Conservation (phyloP, 2,113 vertebrate species). For the Lepidothrix coronata region DNA sequence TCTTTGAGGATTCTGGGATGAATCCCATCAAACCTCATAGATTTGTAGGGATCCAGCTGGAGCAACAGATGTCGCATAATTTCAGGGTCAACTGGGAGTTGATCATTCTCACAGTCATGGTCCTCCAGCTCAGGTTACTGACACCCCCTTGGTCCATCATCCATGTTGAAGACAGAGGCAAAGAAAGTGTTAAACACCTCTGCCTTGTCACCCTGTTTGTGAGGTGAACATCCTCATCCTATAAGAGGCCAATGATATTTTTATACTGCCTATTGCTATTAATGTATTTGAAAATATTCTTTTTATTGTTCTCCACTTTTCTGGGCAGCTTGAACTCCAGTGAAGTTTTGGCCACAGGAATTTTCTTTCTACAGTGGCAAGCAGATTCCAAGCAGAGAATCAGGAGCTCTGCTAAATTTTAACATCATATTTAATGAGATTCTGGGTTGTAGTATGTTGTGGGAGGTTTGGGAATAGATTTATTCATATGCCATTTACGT, state of each 20-base stretch:
- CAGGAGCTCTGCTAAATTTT: constrained; percentile 5
- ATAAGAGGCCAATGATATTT: neutral
- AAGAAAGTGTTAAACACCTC: neutral
- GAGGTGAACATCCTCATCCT: neutral
- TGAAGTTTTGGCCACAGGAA: neutral
- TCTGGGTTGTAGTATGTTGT: neutral
- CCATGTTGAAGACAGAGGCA: neutral
- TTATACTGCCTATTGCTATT: neutral
- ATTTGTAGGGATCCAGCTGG: neutral
- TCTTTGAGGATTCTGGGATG: neutral
- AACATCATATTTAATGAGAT: neutral
- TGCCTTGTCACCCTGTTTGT: neutral
- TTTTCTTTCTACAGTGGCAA: neutral
- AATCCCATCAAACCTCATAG: neutral
- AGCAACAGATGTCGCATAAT: neutral
- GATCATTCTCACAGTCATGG: neutral
- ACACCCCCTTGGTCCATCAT: neutral
- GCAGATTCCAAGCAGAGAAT: neutral
- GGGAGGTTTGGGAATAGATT: neutral
- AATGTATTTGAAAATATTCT: neutral
- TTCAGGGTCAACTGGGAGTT: neutral
- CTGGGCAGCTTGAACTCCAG: neutral
- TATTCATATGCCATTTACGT: neutral
- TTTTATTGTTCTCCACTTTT: neutral
- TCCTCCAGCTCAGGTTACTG: neutral